Conservation (phyloP, 2,113 vertebrate species). For the Lampris incognitus region DNA sequence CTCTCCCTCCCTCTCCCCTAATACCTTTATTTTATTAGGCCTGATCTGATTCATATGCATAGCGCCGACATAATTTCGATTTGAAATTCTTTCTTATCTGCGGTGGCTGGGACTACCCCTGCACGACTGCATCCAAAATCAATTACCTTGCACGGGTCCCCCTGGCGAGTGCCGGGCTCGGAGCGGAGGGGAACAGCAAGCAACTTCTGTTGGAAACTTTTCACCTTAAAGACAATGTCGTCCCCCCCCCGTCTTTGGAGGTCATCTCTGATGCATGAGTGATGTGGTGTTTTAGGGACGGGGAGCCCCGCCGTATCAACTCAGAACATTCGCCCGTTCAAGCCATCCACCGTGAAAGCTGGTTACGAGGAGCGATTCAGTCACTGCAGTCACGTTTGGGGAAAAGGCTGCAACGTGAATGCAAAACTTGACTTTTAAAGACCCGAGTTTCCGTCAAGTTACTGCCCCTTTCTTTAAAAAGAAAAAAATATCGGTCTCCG, state of each 20-base stretch:
- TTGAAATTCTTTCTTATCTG: conserved; percentile 75
- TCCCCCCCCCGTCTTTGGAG: conserved; percentile 55
- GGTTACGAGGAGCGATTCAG: conserved; percentile 40
- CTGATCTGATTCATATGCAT: conserved; percentile 78
- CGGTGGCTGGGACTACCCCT: conserved; percentile 58
- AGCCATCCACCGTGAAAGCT: conserved; percentile 42
- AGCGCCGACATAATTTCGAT: conserved; percentile 74
- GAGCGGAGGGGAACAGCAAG: conserved; percentile 48
- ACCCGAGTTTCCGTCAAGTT: not conserved
- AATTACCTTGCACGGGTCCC: conserved; percentile 77
- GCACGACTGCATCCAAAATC: conserved; percentile 81
- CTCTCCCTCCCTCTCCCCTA: conserved; percentile 64
- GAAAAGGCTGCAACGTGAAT: conserved; percentile 23
- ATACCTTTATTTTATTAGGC: conserved; percentile 79
- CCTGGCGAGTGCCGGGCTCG: conserved; percentile 63
- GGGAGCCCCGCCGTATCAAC: conserved; percentile 41
- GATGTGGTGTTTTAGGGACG: conserved; percentile 58
- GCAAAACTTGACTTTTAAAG: conserved; percentile 36
- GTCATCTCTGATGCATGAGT: conserved; percentile 54
- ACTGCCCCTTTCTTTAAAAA: not conserved
- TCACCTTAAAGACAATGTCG: conserved; percentile 68
- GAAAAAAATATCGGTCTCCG: not conserved
- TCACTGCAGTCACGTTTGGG: conserved; percentile 43
- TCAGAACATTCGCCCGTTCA: conserved; percentile 38
- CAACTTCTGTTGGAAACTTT: conserved; percentile 61